phyloP scores from a whole-genome alignment of 2,113 vertebrate species.

The Leucoraja erinaceus region DNA sequence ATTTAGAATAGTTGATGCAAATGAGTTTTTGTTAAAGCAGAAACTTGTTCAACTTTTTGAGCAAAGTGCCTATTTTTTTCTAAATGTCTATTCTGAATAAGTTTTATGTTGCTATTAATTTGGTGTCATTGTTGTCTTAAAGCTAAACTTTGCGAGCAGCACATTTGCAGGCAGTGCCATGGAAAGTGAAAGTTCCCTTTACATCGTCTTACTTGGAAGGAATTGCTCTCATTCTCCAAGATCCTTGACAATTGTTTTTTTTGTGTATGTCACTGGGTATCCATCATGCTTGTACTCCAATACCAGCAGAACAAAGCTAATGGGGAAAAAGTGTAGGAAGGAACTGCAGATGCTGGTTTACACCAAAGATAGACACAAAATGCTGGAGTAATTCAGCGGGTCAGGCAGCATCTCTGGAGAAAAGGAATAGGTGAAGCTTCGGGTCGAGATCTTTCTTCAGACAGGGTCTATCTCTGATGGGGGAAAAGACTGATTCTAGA shows the following conservation, averaged over 20 bases:
- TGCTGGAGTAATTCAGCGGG: too few species aligned
- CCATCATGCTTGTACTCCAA: too few species aligned
- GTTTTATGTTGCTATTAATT: neutral
- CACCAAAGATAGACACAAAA: too few species aligned
- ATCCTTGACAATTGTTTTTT: neutral
- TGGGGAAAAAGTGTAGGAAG: too few species aligned
- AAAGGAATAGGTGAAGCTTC: too few species aligned
- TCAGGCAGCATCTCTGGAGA: too few species aligned
- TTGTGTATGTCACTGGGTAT: neutral
- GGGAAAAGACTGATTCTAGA: neutral
- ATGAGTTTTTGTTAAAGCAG: neutral
- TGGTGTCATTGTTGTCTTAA: neutral
- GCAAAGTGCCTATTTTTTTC: neutral
- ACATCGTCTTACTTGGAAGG: neutral
- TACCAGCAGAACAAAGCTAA: neutral
- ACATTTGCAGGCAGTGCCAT: neutral
- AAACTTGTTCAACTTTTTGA: neutral
- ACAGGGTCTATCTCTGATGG: neutral
- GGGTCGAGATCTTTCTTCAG: too few species aligned
- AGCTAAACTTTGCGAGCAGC: neutral
- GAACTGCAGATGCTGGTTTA: too few species aligned
- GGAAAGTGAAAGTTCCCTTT: neutral
- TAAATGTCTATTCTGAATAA: neutral
- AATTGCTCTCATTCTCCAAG: neutral
- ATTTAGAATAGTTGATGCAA: neutral